Evolutionary conservation across 2,888 invertebrate species (phyloP), one percentile per base, ranked within the genome.

Genomic region (Phortica okadai): DNA sequence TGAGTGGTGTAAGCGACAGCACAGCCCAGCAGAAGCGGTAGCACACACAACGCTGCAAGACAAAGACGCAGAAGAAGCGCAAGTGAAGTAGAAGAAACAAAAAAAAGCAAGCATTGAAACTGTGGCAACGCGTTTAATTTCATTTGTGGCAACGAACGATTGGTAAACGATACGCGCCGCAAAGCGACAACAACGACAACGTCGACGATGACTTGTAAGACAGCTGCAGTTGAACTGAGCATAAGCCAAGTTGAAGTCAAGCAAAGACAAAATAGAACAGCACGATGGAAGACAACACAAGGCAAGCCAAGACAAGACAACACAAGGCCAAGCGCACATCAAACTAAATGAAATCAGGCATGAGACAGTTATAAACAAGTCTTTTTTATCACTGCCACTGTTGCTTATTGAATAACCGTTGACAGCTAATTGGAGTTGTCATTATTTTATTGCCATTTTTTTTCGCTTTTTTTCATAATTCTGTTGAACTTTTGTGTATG

Each of bases 61-160:
- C 33, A 33, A 10, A 10, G 64, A 64, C 8, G 64, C 25, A 64
- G 41, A 11, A 33, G 41, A 33, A 64, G 41, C 41, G 64, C 14
- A 64, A 41, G n/a, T n/a, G 16, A n/a, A 6, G 54, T 6, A 54
- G 4, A n/a, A 33, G 33, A 3, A 41, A 64, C 11, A 11, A 10
- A 33, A 64, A 64, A 64, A 33, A 64, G 50, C 50, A 50, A 79
- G 82, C 80, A 81, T 80, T 78, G 82, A 80, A 83, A 84, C 82
- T 82, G 80, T 74, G 83, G 81, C 81, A 82, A 83, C 73, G 82
- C 88, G 83, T 86, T 87, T 90, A 90, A 89, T 89, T 90, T 85
- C 85, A 89, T 89, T 89, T 87, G 83, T 79, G 82, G 82, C 81
- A 70, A 74, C 70, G 79, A 75, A 74, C 67, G 79, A 75, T 67